phyloP scores from a whole-genome alignment of 2,113 vertebrate species.

The Crotalus helleri region DNA sequence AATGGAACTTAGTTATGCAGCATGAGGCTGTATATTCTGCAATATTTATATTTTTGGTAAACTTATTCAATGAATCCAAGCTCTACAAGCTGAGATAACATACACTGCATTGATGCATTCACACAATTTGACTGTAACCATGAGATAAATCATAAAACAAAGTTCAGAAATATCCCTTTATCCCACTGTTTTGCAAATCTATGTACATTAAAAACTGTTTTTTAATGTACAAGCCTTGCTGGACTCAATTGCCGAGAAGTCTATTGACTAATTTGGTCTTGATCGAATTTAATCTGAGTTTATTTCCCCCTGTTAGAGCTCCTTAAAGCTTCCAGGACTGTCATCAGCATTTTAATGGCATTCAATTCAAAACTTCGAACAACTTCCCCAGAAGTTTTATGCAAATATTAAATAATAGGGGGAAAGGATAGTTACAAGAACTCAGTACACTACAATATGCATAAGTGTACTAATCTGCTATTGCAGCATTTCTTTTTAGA shows the following conservation, averaged over 20 bases:
- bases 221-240: neutral
- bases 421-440: neutral
- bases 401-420: neutral
- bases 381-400: neutral
- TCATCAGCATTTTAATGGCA: neutral
- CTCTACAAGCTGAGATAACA: too few relatives aligned
- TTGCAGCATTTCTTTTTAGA: neutral
- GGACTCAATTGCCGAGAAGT: neutral
- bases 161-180: too few relatives aligned
- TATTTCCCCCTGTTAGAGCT: neutral
- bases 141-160: too few relatives aligned
- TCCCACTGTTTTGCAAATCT: too few relatives aligned
- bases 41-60: too few relatives aligned
- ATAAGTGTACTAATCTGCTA: neutral
- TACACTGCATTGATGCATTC: too few relatives aligned
- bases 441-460: neutral
- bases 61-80: too few relatives aligned
- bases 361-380: neutral
- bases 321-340: neutral
- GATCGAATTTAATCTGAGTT: neutral
- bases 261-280: neutral
- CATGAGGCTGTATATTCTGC: too few relatives aligned
- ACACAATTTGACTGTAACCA: too few relatives aligned
- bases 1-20: too few relatives aligned
- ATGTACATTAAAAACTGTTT: too few relatives aligned